Evolutionary conservation across 2,888 invertebrate species (phyloP).

Genomic region (Zygothrica quintamaculata): DNA sequence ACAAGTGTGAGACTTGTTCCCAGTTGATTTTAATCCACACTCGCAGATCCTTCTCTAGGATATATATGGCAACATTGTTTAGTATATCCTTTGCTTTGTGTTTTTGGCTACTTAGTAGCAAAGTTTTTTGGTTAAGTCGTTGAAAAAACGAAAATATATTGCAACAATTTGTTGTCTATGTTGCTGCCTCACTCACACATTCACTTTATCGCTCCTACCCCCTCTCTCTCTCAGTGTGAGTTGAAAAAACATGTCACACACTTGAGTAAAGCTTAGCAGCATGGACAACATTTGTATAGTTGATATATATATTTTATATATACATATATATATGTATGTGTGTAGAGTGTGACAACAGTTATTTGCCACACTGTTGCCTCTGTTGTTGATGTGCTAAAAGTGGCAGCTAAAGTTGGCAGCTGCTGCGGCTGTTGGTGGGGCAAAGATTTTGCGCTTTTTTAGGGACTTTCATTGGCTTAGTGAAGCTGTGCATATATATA

Average conservation of each 20-base stretch:
- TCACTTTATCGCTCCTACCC: no score
- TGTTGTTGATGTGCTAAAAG: slow-evolving; percentile 25
- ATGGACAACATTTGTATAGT: slow-evolving; percentile 18
- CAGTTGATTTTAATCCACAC: no score
- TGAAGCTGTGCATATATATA: not conserved
- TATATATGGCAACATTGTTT: slow-evolving; percentile 24
- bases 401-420: slow-evolving; percentile 37
- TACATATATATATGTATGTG: slow-evolving; percentile 14
- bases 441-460: slow-evolving; percentile 21
- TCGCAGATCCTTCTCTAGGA: slow-evolving; percentile 10
- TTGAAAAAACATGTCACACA: slow-evolving; percentile 70
- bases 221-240: no score
- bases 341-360: slow-evolving; percentile 62
- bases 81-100: not conserved
- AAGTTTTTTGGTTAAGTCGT: no score
- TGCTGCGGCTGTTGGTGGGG: slow-evolving; percentile 12
- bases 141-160: no score
- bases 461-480: slow-evolving; percentile 40
- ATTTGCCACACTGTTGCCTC: slow-evolving; percentile 75
- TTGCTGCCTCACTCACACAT: no score
- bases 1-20: no score
- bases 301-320: not conserved
- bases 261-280: slow-evolving; percentile 64
- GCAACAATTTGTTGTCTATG: slow-evolving; percentile 51
- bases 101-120: slow-evolving; percentile 35